Percentiles rank a stretch among this genome's conserved stretches.
Conservation (phyloP, 2,113 vertebrate species). For the Micromys minutus region DNA sequence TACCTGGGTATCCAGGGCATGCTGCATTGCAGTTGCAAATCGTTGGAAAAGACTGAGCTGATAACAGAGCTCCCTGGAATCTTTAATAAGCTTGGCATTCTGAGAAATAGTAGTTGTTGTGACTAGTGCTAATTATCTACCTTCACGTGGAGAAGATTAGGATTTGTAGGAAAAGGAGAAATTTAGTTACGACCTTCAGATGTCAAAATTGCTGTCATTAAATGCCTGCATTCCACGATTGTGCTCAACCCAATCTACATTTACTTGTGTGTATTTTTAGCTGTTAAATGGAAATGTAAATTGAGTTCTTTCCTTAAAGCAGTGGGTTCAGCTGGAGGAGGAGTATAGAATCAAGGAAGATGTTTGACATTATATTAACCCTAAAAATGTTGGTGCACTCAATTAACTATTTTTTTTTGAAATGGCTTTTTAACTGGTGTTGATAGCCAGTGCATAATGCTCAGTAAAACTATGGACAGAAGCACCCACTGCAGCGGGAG, state of each 20-base stretch:
- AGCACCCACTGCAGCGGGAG: constrained; percentile 30
- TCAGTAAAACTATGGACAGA: neutral
- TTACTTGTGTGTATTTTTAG: constrained; percentile 71
- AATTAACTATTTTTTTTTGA: constrained; percentile 49
- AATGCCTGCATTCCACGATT: constrained; percentile 63
- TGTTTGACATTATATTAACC: constrained; percentile 49
- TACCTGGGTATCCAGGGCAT: constrained; percentile 2
- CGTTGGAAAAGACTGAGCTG: constrained; percentile 35
- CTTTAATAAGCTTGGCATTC: constrained; percentile 64
- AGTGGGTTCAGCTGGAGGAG: constrained; percentile 50
- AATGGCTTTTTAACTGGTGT: constrained; percentile 42
- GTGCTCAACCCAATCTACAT: constrained; percentile 59
- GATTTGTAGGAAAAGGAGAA: constrained; percentile 48
- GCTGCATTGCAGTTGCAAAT: constrained; percentile 48
- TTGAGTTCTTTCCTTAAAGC: constrained; percentile 60
- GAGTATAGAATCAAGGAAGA: constrained; percentile 50
- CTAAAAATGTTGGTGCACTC: constrained; percentile 33
- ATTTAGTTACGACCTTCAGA: constrained; percentile 42
- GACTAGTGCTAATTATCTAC: constrained; percentile 51
- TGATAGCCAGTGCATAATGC: constrained; percentile 5
- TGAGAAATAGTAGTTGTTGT: constrained; percentile 60
- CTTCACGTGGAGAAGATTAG: constrained; percentile 18
- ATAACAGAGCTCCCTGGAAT: constrained; percentile 36
- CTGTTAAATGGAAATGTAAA: constrained; percentile 69
- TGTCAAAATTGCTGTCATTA: constrained; percentile 68